Percentiles rank a stretch among this genome's conserved stretches.
phyloP scores from a whole-genome alignment of 2,797 vertebrate genomes.

The Sardinella longiceps region DNA sequence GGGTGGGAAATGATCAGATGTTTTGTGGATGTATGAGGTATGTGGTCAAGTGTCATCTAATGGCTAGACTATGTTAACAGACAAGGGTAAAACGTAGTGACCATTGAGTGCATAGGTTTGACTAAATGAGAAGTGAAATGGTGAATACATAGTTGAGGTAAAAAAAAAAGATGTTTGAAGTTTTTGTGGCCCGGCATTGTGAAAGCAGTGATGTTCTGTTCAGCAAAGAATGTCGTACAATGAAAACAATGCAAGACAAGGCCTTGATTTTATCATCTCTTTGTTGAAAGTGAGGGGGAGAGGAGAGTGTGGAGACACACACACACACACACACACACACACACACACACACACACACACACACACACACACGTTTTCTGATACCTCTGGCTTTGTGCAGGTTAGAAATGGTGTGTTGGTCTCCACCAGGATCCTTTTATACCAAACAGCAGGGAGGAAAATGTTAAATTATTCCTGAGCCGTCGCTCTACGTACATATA shows the following conservation, averaged over 20 bases:
- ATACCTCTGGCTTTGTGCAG: slow-evolving; percentile 59
- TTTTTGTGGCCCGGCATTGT: too few species aligned
- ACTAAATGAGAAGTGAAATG: too few species aligned
- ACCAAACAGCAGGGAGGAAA: slow-evolving; percentile 67
- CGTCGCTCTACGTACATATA: slow-evolving; percentile 69
- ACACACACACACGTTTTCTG: slow-evolving; percentile 33
- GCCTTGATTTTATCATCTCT: slow-evolving; percentile 35
- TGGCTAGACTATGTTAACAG: not conserved
- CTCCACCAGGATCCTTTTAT: slow-evolving; percentile 65
- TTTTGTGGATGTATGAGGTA: not conserved
- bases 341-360: not conserved
- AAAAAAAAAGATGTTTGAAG: too few species aligned
- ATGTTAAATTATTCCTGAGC: slow-evolving; percentile 68
- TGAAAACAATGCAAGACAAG: slow-evolving; percentile 49
- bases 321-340: slow-evolving; percentile 37
- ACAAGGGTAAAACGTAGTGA: not conserved
- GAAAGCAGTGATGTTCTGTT: not conserved
- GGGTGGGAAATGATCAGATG: too few species aligned
- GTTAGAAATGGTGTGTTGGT: slow-evolving; percentile 63
- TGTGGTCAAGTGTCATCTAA: not conserved
- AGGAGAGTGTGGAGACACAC: slow-evolving; percentile 29
- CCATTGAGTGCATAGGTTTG: too few species aligned
- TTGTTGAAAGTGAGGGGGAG: slow-evolving; percentile 34
- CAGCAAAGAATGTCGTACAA: slow-evolving; percentile 12
- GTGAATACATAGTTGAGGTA: too few species aligned